Evolutionary conservation across 1,140 invertebrate genomes (phyloP), one percentile per base, ranked within the genome.

Genomic region (Theocolax elegans): DNA sequence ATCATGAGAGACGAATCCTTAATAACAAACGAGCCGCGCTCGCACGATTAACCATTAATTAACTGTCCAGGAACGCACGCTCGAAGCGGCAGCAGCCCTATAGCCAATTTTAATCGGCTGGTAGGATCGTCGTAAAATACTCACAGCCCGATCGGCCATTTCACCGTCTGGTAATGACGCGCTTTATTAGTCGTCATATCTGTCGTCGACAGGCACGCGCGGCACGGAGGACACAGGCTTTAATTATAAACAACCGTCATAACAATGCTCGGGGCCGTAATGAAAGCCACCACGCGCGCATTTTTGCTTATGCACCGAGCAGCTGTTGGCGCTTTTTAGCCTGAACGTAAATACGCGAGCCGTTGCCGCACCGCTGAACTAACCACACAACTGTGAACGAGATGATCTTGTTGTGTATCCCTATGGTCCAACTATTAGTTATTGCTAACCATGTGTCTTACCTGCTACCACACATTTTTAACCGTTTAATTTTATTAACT

Each of bases 171-270:
- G 67, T 77, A 74, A 74, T 74, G 79, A 80, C 82, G 78, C 79
- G 83, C 80, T 84, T 85, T 83, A 83, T 85, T 83, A 80, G 78
- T 76, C 76, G 77, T 84, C 83, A 81, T 83, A 81, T 84, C 82
- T 85, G 82, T 81, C 77, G 76, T 65, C 77, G 79, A 79, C 82
- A 83, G 82, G 65, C 71, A 76, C 77, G 69, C 56, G n/a, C 8
- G 58, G 40, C 31, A 56, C 25, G 6, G 49, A 53, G n/a, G n/a
- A n/a, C n/a, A 53, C 38, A 21, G 27, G 40, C 25, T 23, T 83
- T 83, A 83, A 83, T 84, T 83, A 83, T 83, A 81, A 85, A 81
- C 81, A 82, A 82, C 75, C 76, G 76, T 70, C 80, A 76, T 75
- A 80, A 82, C 81, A 83, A 82, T 83, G 71, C 77, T 72, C 73